phyloP scores from a whole-genome alignment of 2,797 vertebrate genomes.

The Tragelaphus eurycerus region DNA sequence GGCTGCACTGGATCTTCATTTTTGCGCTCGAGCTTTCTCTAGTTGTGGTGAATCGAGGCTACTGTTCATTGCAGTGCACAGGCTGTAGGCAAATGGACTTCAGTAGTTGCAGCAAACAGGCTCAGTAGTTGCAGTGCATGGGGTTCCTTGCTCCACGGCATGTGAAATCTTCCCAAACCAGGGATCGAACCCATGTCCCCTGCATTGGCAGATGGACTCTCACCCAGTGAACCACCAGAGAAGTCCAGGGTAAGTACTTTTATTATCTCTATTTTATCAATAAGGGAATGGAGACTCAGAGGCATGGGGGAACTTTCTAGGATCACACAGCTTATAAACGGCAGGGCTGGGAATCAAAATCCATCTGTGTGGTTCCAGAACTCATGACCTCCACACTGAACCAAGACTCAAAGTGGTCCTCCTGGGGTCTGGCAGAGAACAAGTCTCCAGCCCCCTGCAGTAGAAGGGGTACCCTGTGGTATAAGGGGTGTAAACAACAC shows the following conservation, averaged over 20 bases:
- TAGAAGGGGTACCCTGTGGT: rapidly evolving
- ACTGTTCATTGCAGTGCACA: neutral
- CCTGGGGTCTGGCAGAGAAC: rapidly evolving
- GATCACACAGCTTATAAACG: neutral
- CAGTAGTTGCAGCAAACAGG: neutral
- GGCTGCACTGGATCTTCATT: neutral
- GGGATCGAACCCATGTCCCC: neutral
- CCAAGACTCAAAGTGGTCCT: neutral
- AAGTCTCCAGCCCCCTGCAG: neutral
- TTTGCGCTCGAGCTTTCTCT: neutral
- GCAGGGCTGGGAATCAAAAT: neutral
- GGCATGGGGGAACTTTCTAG: neutral
- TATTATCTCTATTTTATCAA: neutral
- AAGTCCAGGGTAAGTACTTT: neutral
- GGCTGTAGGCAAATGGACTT: neutral
- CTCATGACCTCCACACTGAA: rapidly evolving
- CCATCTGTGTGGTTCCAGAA: rapidly evolving
- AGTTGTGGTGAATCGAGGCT: neutral
- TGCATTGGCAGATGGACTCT: neutral
- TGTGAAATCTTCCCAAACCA: neutral
- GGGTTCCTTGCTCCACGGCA: rapidly evolving
- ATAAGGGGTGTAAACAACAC: rapidly evolving
- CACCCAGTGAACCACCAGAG: neutral
- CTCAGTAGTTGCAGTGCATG: neutral
- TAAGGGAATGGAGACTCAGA: neutral